phyloP scores from a whole-genome alignment of 2,113 vertebrate genomes.

The Phasianus colchicus region DNA sequence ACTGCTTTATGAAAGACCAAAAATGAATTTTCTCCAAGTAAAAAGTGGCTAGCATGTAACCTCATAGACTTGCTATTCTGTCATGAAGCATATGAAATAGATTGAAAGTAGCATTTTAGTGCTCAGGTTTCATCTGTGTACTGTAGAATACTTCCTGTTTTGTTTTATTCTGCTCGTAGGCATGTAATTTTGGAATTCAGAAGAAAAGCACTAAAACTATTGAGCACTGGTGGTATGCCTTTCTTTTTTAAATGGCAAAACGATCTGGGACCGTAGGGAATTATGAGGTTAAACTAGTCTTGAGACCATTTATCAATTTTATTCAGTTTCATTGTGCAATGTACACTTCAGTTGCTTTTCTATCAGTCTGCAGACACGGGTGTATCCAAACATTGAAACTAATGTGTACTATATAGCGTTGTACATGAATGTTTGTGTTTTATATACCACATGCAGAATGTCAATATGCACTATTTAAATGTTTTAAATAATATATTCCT shows the following conservation, averaged over 20 bases:
- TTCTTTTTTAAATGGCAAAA: conserved; percentile 31
- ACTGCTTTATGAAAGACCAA: conserved; percentile 73
- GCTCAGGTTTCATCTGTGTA: conserved; percentile 73
- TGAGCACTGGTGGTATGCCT: conserved; percentile 76
- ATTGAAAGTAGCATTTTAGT: conserved; percentile 67
- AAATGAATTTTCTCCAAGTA: conserved; percentile 65
- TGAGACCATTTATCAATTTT: conserved; percentile 70
- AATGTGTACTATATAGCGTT: conserved; percentile 85
- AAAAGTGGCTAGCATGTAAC: conserved; percentile 69
- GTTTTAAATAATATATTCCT: conserved; percentile 90
- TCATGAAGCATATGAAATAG: conserved; percentile 70
- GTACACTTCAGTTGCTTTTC: conserved; percentile 76
- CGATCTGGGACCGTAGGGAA: conserved; percentile 71
- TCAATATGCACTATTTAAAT: conserved; percentile 86
- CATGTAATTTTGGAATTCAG: conserved; percentile 65
- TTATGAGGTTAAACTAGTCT: conserved; percentile 72
- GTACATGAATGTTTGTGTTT: conserved; percentile 86
- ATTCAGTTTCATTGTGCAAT: conserved; percentile 78
- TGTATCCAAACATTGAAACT: conserved; percentile 80
- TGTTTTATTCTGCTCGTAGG: conserved; percentile 67
- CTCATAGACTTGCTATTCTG: conserved; percentile 70
- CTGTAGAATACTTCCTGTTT: conserved; percentile 58
- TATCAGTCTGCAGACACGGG: conserved; percentile 74
- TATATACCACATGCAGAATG: conserved; percentile 86
- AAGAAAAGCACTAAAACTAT: conserved; percentile 77